A percentile compares a stretch with the other conserved stretches of the same genome.
Conservation (phyloP, 2,888 invertebrate genomes). For the Prostheceraeus crozeri region DNA sequence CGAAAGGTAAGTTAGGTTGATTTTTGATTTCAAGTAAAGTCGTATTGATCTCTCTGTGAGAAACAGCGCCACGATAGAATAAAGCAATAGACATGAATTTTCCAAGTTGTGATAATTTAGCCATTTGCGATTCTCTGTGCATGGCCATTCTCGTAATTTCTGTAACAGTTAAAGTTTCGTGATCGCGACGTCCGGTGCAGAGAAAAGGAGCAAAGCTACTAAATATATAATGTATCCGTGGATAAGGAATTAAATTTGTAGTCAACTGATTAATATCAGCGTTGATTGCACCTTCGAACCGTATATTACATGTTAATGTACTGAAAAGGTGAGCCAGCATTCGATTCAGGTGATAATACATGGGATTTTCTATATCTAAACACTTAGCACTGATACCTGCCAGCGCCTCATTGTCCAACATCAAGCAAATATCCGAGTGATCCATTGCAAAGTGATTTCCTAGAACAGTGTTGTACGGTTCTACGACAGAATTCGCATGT, state of each 20-base stretch:
- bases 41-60: not conserved
- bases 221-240: conserved; percentile 36
- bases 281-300: conserved; percentile 30
- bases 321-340: conserved; percentile 34
- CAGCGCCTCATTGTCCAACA: conserved; percentile 36
- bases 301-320: conserved; percentile 27
- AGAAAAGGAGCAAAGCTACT: conserved; percentile 28
- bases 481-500: conserved; percentile 33
- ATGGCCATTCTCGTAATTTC: too few relatives aligned
- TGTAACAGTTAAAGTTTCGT: too few relatives aligned
- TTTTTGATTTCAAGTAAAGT: conserved; percentile 43
- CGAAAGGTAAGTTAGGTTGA: conserved; percentile 43
- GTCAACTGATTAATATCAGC: conserved; percentile 34
- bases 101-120: too few relatives aligned
- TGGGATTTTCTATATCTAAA: conserved; percentile 21
- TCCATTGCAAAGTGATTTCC: conserved; percentile 31
- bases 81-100: conserved; percentile 4
- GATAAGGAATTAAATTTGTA: conserved; percentile 37
- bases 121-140: too few relatives aligned
- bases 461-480: conserved; percentile 36
- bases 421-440: conserved; percentile 17
- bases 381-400: conserved; percentile 33
- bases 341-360: conserved; percentile 33
- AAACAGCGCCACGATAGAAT: conserved; percentile 7
- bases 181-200: too few relatives aligned